phyloP scores from a whole-genome alignment of 2,888 invertebrate species.

The Pegoplata infirma region DNA sequence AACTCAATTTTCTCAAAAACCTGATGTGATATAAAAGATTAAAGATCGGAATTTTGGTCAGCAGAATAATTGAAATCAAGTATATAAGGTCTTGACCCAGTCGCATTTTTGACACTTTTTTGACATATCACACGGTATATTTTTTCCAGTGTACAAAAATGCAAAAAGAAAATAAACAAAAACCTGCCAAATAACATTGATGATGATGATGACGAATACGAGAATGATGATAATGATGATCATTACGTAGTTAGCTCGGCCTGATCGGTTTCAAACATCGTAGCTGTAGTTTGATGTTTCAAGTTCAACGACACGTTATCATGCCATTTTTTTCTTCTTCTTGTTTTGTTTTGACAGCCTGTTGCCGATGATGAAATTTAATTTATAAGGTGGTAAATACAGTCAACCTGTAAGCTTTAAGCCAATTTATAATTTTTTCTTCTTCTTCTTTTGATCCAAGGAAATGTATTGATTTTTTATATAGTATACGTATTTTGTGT shows the following conservation, averaged over 20 bases:
- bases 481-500: neutral
- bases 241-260: neutral
- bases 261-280: slow-evolving; percentile 4
- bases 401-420: too few relatives aligned
- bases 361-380: neutral
- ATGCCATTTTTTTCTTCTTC: slow-evolving; percentile 29
- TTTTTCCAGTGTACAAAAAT: too few relatives aligned
- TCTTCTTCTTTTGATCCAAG: neutral
- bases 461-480: neutral
- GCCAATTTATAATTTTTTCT: neutral
- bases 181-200: slow-evolving; percentile 9
- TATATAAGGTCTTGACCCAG: too few relatives aligned
- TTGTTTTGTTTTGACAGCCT: too few relatives aligned
- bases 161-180: too few relatives aligned
- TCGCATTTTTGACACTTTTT: too few relatives aligned
- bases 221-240: neutral
- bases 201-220: neutral
- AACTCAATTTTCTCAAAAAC: too few relatives aligned
- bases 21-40: too few relatives aligned
- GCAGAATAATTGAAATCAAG: too few relatives aligned
- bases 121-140: too few relatives aligned
- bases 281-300: neutral
- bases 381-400: neutral
- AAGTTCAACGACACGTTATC: slow-evolving; percentile 57
- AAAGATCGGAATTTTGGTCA: too few relatives aligned